Evolutionary conservation across 2,888 invertebrate genomes (phyloP).

Genomic region (Criorhina ranunculi): DNA sequence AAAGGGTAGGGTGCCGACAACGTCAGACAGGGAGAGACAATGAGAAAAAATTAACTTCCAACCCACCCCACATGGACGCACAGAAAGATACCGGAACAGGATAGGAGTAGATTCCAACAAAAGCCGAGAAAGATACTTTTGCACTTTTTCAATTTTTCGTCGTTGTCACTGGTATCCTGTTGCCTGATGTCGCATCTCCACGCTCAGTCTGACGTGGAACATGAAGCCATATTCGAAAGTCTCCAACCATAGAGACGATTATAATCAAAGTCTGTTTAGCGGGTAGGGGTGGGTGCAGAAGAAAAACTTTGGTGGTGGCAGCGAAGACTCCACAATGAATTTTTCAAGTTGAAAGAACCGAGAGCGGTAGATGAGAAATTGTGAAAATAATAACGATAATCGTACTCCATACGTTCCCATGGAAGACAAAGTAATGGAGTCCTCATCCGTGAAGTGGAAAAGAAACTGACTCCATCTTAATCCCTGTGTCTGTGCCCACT

Average conservation of each 20-base stretch:
- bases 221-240: constrained; percentile 29
- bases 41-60: constrained; percentile 23
- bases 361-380: constrained; percentile 47
- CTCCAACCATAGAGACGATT: constrained; percentile 32
- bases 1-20: constrained; percentile 11
- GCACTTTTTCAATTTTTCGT: constrained; percentile 9
- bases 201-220: constrained; percentile 14
- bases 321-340: constrained; percentile 28
- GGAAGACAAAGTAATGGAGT: constrained; percentile 38
- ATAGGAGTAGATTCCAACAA: constrained; percentile 34
- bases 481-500: constrained; percentile 3
- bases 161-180: constrained; percentile 42
- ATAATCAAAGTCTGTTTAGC: constrained; percentile 50
- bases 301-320: too few relatives aligned
- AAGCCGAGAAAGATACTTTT: constrained; percentile 2
- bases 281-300: constrained; percentile 8
- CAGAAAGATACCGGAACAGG: constrained; percentile 29
- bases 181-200: constrained; percentile 42
- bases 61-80: constrained; percentile 11
- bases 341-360: constrained; percentile 20
- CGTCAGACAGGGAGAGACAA: constrained; percentile 1
- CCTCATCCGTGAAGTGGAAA: constrained; percentile 20
- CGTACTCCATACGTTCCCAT: constrained; percentile 31
- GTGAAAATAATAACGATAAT: constrained; percentile 60
- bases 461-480: constrained; percentile 1